Evolutionary conservation across 2,797 vertebrate species (phyloP), one percentile per base, ranked within the genome.

Genomic region (Poecile montanus): DNA sequence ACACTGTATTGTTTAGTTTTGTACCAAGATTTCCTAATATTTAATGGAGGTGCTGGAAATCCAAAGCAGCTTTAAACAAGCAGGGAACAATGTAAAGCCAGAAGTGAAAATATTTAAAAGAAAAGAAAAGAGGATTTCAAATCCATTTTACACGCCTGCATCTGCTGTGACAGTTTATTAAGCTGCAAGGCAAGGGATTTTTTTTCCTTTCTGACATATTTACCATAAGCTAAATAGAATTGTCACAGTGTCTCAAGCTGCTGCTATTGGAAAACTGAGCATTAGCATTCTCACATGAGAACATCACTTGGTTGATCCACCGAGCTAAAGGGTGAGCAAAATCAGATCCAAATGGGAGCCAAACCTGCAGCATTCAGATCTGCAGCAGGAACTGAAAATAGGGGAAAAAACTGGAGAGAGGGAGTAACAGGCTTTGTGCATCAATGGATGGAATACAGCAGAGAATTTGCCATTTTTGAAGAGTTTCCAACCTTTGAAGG

Each of bases 141-240:
- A 96, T 93, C 72, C 74, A 95, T 92, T 94, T 72, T 95, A 74
- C 83, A 66, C 57, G 93, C 94, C 50, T 89, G 47, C 65, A 91
- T 91, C 60, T 91, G 48, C 65, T 76, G 73, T 95, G 89, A 94
- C 81, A 72, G 80, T 96, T 96, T 95, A 94, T 96, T 95, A 96
- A 95, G 89, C 62, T 77, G 42, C 67, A 93, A 83, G 82, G 85
- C 73, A 90, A 97, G 36, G 47, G 62, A 78, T 54, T 65, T 93
- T 88, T 74, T 90, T 86, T 27, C 6, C 51, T 74, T 93, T 53
- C 66, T 95, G 87, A 97, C 96, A 97, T 96, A 97, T 97, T 96
- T 97, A 95, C 93, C 91, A 87, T 88, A 94, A 95, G 50, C 91
- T 96, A 96, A 97, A 97, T 51, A 86, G 84, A 97, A 97, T 93